phyloP scores from a whole-genome alignment of 2,113 vertebrate genomes.

The Melanerpes aurifrons region DNA sequence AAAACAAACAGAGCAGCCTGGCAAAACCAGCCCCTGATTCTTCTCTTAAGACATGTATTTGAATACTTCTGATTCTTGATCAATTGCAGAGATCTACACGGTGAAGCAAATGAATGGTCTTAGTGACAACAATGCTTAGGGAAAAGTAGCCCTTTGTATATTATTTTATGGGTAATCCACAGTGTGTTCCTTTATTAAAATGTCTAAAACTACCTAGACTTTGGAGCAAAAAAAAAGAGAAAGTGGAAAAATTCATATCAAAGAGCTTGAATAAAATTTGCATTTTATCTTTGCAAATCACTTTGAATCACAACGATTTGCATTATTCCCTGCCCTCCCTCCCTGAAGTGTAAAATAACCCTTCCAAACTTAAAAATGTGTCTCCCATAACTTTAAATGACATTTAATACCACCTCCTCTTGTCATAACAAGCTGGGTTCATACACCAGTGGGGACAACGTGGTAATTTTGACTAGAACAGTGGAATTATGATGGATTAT shows the following conservation, averaged over 20 bases:
- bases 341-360: neutral
- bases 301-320: neutral
- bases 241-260: neutral
- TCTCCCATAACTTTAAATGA: neutral
- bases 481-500: conserved; percentile 25
- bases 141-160: neutral
- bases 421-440: conserved; percentile 6
- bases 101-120: neutral
- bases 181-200: neutral
- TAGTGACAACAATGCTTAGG: neutral
- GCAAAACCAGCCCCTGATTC: neutral
- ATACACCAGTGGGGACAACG: neutral
- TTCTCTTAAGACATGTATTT: neutral
- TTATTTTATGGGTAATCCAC: neutral
- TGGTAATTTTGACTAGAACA: conserved; percentile 17
- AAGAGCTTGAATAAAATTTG: neutral
- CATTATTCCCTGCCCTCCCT: neutral
- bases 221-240: neutral
- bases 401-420: neutral
- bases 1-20: neutral
- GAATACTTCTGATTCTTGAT: neutral
- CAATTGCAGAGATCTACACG: neutral
- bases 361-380: neutral
- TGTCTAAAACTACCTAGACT: neutral
- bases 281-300: neutral